A percentile compares a stretch with the other conserved stretches of the same genome.
Conservation (phyloP, 2,113 vertebrate species). For the Neodon shergylaensis region DNA sequence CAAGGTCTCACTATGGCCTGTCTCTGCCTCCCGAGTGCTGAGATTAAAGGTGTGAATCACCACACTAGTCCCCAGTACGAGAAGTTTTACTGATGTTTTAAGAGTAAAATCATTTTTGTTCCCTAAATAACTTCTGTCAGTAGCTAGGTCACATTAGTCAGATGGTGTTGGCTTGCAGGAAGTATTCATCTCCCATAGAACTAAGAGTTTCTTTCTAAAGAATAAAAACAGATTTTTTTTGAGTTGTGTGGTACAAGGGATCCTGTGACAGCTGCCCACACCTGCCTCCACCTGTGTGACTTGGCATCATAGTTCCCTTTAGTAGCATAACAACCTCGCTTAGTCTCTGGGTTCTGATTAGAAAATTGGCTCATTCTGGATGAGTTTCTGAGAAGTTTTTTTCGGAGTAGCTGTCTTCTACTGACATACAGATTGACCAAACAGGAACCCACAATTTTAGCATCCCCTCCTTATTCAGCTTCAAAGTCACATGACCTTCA, state of each 20-base stretch:
- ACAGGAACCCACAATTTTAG: background rate
- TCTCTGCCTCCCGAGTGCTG: background rate
- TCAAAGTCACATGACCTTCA: background rate
- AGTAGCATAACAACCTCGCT: background rate
- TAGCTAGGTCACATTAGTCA: background rate
- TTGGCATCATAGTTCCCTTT: background rate
- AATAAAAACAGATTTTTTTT: background rate
- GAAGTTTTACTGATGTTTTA: background rate
- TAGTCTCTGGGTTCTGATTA: background rate
- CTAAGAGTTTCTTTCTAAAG: conserved; percentile 3
- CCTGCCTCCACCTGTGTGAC: background rate
- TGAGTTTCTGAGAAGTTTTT: background rate
- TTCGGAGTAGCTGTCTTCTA: conserved; percentile 9
- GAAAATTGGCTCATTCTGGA: conserved; percentile 50
- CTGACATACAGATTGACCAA: background rate
- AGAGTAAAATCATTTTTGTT: background rate
- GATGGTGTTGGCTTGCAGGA: background rate
- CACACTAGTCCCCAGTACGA: background rate
- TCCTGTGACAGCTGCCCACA: background rate
- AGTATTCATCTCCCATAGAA: background rate
- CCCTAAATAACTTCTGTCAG: background rate
- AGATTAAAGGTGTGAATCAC: background rate
- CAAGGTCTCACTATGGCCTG: background rate
- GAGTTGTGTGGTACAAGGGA: background rate
- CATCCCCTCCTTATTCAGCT: background rate